phyloP scores from a whole-genome alignment of 2,888 invertebrate species.

The Callyntrura guangdongensis region DNA sequence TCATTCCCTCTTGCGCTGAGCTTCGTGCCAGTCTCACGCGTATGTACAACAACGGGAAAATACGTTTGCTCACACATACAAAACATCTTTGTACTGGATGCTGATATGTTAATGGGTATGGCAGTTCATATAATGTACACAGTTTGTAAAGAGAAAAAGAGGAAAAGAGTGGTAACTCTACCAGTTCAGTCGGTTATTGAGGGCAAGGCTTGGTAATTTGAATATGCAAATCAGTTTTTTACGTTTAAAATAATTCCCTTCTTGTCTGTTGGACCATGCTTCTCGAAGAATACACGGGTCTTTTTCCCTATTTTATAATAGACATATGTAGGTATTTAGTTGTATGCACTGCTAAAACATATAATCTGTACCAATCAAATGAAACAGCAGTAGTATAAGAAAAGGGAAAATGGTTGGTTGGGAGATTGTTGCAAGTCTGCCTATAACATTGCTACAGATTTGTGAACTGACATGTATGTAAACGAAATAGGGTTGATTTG shows the following conservation, averaged over 20 bases:
- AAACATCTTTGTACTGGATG: background rate
- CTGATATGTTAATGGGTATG: background rate
- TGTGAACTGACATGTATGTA: background rate
- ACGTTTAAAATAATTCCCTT: conserved; percentile 1
- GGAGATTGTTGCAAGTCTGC: too few species aligned
- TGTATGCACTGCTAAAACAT: background rate
- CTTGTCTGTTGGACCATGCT: conserved; percentile 19
- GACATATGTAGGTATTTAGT: background rate
- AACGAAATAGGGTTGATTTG: background rate
- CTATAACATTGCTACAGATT: too few species aligned
- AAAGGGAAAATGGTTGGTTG: too few species aligned
- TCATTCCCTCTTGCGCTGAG: conserved; percentile 2
- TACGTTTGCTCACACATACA: background rate
- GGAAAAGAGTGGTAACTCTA: background rate
- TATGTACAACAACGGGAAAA: background rate
- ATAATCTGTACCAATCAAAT: background rate
- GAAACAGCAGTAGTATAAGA: background rate
- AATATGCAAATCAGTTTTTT: conserved; percentile 46
- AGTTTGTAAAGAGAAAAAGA: background rate
- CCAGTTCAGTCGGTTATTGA: conserved; percentile 26
- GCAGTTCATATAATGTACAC: background rate
- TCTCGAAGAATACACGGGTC: conserved; percentile 7
- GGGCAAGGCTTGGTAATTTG: conserved; percentile 33
- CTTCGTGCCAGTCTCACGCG: background rate
- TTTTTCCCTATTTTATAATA: background rate